phyloP scores from a whole-genome alignment of 2,797 vertebrate species.

The Poeciliopsis presidionis region DNA sequence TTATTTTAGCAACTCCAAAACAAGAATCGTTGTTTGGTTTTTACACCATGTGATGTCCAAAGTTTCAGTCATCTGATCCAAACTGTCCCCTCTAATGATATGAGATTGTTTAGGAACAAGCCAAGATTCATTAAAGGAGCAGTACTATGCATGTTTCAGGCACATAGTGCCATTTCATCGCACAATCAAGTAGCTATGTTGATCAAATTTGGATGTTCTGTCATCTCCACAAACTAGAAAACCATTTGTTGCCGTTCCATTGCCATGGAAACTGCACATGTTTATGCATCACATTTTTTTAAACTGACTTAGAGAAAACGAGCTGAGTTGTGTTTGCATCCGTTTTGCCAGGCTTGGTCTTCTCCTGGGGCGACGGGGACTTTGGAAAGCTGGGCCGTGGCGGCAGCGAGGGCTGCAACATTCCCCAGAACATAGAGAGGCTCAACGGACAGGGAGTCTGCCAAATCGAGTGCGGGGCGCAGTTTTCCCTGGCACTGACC shows the following conservation, averaged over 20 bases:
- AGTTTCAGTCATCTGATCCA: background rate
- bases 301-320: background rate
- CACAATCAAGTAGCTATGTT: background rate
- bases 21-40: background rate
- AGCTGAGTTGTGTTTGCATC: conserved; percentile 8
- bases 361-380: conserved; percentile 98
- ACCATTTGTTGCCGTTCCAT: background rate
- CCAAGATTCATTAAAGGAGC: background rate
- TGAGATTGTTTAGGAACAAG: background rate
- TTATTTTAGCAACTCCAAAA: background rate
- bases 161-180: background rate
- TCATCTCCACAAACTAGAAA: background rate
- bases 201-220: background rate
- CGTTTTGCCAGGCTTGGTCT: conserved; percentile 87
- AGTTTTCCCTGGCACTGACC: conserved; percentile 96
- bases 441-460: conserved; percentile 95
- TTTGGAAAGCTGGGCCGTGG: conserved; percentile 97
- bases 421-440: conserved; percentile 97
- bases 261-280: background rate
- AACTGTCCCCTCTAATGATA: background rate
- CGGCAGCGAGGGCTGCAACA: conserved; percentile 97
- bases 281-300: background rate
- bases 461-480: conserved; percentile 98
- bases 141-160: background rate
- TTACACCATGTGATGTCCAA: background rate